Conservation (phyloP, 2,113 vertebrate genomes). For the Spea bombifrons region DNA sequence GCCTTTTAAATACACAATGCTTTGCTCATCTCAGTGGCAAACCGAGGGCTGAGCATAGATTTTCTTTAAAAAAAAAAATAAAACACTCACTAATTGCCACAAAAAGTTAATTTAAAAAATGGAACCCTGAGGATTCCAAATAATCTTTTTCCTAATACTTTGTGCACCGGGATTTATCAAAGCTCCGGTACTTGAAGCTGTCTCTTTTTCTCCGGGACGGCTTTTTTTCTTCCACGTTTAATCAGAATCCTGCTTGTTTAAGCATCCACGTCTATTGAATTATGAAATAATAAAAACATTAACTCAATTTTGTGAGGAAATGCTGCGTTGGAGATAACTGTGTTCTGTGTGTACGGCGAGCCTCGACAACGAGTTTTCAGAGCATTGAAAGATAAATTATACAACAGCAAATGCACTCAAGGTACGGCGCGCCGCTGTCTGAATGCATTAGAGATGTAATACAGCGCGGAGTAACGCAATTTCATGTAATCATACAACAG, state of each 20-base stretch:
- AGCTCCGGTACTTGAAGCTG: slow-evolving; percentile 24
- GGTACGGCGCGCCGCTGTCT: slow-evolving; percentile 32
- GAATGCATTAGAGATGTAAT: slow-evolving; percentile 33
- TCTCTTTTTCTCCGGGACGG: slow-evolving; percentile 52
- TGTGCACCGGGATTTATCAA: slow-evolving; percentile 23
- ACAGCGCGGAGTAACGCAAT: slow-evolving; percentile 12
- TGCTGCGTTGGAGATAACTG: slow-evolving; percentile 55
- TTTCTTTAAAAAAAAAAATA: background rate
- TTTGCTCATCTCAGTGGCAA: no score
- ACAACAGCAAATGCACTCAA: slow-evolving; percentile 13
- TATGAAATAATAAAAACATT: slow-evolving; percentile 59
- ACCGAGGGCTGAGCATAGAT: no score
- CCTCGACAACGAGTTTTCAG: slow-evolving; percentile 30
- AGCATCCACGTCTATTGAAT: slow-evolving; percentile 63
- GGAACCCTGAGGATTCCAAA: slow-evolving; percentile 6
- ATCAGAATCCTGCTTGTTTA: slow-evolving; percentile 63
- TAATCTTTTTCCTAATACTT: slow-evolving; percentile 18
- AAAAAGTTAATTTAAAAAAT: slow-evolving; percentile 15
- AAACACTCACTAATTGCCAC: slow-evolving; percentile 20
- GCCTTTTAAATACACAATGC: no score
- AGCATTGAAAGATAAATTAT: slow-evolving; percentile 27
- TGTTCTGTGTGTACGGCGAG: slow-evolving; percentile 38
- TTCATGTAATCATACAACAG: slow-evolving; percentile 34
- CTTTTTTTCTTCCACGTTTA: slow-evolving; percentile 57
- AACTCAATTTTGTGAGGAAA: slow-evolving; percentile 60